A percentile compares a stretch with the other conserved stretches of the same genome.
These are phyloP conservation scores for Glomeris marginata DNA, from an alignment of 2,888 invertebrate species.

Conservation along the genomic window DNA sequence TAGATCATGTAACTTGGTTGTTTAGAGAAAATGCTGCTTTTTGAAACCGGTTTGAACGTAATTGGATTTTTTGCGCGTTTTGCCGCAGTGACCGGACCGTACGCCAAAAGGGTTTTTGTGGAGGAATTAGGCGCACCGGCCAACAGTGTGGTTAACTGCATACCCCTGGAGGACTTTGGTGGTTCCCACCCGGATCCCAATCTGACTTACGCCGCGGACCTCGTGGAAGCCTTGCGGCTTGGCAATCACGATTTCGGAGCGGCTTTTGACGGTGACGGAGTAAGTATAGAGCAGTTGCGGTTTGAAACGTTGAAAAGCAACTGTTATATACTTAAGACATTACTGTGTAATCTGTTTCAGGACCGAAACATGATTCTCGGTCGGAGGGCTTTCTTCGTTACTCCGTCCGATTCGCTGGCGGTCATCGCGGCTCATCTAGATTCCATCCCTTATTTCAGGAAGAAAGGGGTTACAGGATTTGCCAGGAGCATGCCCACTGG, in stretches of 20 bases:
- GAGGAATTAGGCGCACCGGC: constrained; percentile 64
- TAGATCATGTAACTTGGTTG: neutral
- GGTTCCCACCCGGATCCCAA: constrained; percentile 96
- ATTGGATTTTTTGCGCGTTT: constrained; percentile 19
- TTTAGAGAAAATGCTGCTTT: neutral
- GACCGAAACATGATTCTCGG: constrained; percentile 98
- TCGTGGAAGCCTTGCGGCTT: constrained; percentile 49
- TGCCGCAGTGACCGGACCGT: constrained; percentile 93
- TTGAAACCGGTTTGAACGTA: neutral
- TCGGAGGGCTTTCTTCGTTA: constrained; percentile 88
- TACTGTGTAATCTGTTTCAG: too few species aligned
- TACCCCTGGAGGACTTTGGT: constrained; percentile 86
- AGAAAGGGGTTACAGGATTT: constrained; percentile 71
- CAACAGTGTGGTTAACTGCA: constrained; percentile 54
- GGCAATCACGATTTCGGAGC: constrained; percentile 68
- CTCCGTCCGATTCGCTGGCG: constrained; percentile 91
- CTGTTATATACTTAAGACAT: too few species aligned
- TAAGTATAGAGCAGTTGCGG: constrained; percentile 31
- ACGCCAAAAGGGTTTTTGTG: constrained; percentile 73
- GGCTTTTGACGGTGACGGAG: constrained; percentile 98
- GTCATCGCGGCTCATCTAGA: constrained; percentile 80
- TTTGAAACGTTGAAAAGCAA: too few species aligned
- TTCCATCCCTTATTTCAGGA: constrained; percentile 85
- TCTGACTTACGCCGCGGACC: constrained; percentile 67
- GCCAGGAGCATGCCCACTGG: constrained; percentile 98